A percentile compares a stretch with the other conserved stretches of the same genome.
These are phyloP conservation scores for Phasianus colchicus DNA, from an alignment of 2,113 vertebrate species.

Conservation along the genomic window DNA sequence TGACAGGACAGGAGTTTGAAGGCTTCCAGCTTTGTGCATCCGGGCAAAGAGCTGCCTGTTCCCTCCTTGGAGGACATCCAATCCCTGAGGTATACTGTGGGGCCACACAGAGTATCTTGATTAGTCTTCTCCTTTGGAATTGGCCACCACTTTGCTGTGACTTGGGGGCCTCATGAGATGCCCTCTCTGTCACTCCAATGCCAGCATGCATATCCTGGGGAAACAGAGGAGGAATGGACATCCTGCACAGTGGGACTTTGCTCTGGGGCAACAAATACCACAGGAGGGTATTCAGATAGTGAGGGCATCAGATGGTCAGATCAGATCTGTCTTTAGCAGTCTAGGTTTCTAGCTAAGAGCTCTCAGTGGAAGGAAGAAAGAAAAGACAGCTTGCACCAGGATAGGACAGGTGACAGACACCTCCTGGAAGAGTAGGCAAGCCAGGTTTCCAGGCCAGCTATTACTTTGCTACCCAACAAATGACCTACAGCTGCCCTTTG, in stretches of 20 bases:
- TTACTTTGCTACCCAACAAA: background rate
- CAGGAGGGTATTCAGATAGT: background rate
- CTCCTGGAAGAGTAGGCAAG: background rate
- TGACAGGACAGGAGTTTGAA: background rate
- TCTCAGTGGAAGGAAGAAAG: background rate
- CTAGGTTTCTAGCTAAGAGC: background rate
- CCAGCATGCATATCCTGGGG: background rate
- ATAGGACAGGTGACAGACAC: background rate
- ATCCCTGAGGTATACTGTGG: background rate
- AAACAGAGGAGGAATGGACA: background rate
- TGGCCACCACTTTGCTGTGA: rapidly evolving
- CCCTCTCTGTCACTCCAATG: rapidly evolving
- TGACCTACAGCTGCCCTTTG: background rate
- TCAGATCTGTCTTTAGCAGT: background rate
- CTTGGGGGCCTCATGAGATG: rapidly evolving
- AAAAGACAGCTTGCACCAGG: background rate
- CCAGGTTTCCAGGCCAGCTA: background rate
- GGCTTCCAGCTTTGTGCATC: constrained; percentile 14
- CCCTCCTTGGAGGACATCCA: background rate
- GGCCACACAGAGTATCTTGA: rapidly evolving
- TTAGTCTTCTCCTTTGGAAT: too few relatives aligned
- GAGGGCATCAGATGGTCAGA: background rate
- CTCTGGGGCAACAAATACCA: background rate
- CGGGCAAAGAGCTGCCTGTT: background rate
- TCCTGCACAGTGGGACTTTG: rapidly evolving